Evolutionary conservation across 35 echinoderm and acorn worm genomes (phyloP), one percentile per base, ranked within the genome.

Genomic region (Ophiothrix spiculata): DNA sequence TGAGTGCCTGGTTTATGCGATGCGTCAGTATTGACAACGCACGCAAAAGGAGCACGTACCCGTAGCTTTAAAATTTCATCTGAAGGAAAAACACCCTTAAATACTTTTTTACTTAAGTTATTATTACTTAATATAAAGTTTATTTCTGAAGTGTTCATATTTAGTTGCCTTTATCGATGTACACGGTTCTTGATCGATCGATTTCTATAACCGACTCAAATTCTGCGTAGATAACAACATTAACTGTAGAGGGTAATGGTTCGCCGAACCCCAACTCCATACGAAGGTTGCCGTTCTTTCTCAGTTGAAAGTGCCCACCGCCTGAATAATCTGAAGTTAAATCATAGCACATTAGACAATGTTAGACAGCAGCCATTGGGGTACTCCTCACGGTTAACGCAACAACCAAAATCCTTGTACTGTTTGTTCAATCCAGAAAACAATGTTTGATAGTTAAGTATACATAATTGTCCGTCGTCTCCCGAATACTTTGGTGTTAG

Each of bases 301-400:
- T 39, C 39, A 91, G 56, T 37, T 86, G 79, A 21, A 79, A 75
- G 37, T 86, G 90, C 37, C 60, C 83, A 0, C 49, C 84, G 33
- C 25, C 33, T 39, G 83, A 91, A n/a, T 87, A 40, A 60, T 91
- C 90, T 4, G 90, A 78, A 1, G 83, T 81, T 39, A 91, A 39
- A 82, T 91, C 77, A 46, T 86, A 91, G 90, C 90, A 81, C 40
- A 91, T 39, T 80, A 25, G 74, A 84, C 33, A 56, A 49, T 91
- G 86, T 39, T 80, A 25, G 74, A 84, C 33, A 56, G 19, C 86
- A 91, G 12, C 90, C 90, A 37, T 34, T 49, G 56, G 75, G 16
- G 33, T 86, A 91, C 32, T 91, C 90, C 28, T 89, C 60, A 32
- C 91, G 41, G 46, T 46, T 82, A 32, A 93, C 85, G 0, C 23